Base-by-base conservation (phyloP, 2,888 invertebrate species). In the Myopa tessellatipennis region DNA sequence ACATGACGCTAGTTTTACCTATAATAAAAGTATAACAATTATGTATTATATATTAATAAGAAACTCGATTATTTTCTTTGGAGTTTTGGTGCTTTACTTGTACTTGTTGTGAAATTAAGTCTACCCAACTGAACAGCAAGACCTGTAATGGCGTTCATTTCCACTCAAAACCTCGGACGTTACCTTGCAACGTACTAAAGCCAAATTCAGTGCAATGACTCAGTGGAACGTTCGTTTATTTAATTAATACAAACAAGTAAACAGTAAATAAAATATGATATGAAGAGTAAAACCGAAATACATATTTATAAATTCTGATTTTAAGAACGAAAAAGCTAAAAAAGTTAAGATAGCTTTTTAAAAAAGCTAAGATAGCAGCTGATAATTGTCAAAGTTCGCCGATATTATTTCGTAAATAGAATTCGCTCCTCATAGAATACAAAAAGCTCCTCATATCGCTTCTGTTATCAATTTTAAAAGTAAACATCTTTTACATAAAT, bases 91-190 rank as follows among this genome's bases (percentile, higher is more conserved):
- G 45, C 6, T 45, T 45, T 16, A 74, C 6, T 40, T 68, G 16
- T 79, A 81, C 82, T 81, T 79, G 78, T 74, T 78, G 67, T 75
- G 10, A 78, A 81, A 77, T 82, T 77, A 75, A 85, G 85, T 84
- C 85, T 83, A 82, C 80, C 83, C 82, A 82, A 71, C 79, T 81
- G 82, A 78, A 82, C 80, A 77, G 82, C 79, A 77, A 83, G 83
- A 81, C 82, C 82, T 81, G 79, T 82, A 85, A 86, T 86, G 83
- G 84, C 81, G 81, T 78, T 82, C 86, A 86, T 83, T 63, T 67
- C 52, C 60, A 52, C 26, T 18, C 55, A 45, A 18, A 60, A 52
- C 55, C 45, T 58, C n/a, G 71, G 16, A 65, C 65, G 26, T 50
- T 52, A 50, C 16, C n/a, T 45, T 72, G 61, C 18, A 40, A 38